These are phyloP conservation scores for Siphonodentalium dalli DNA, from an alignment of 2,888 invertebrate species.

Conservation along the genomic window DNA sequence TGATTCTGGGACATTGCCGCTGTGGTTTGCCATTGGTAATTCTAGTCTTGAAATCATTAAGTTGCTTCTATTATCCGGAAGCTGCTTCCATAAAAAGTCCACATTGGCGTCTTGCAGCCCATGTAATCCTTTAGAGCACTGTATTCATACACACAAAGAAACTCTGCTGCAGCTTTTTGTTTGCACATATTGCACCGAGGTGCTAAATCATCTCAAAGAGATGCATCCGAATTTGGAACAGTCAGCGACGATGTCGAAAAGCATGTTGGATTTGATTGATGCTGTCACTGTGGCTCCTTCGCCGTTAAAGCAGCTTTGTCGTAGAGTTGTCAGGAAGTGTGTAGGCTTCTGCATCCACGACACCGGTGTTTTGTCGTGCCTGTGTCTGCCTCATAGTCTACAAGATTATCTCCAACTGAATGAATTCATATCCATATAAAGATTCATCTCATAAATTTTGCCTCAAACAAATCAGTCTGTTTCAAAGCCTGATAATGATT, in stretches of 20 bases:
- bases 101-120: conserved; percentile 74
- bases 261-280: too few species aligned
- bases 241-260: conserved; percentile 13
- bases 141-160: conserved; percentile 45
- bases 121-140: conserved; percentile 49
- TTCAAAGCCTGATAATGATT: too few species aligned
- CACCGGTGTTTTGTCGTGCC: too few species aligned
- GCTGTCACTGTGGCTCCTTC: too few species aligned
- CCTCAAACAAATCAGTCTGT: too few species aligned
- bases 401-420: too few species aligned
- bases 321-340: too few species aligned
- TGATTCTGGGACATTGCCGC: conserved; percentile 55
- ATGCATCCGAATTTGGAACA: conserved; percentile 21
- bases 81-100: conserved; percentile 84
- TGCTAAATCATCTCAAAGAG: conserved; percentile 29
- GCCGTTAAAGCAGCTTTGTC: too few species aligned
- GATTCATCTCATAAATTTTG: too few species aligned
- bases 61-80: conserved; percentile 76
- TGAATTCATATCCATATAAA: too few species aligned
- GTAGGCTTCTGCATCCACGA: too few species aligned
- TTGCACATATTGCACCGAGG: conserved; percentile 45
- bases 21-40: conserved; percentile 61
- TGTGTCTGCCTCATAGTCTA: too few species aligned
- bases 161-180: conserved; percentile 42
- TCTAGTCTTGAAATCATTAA: conserved; percentile 43